phyloP scores from a whole-genome alignment of 2,888 invertebrate species.

The Volucella bombylans region DNA sequence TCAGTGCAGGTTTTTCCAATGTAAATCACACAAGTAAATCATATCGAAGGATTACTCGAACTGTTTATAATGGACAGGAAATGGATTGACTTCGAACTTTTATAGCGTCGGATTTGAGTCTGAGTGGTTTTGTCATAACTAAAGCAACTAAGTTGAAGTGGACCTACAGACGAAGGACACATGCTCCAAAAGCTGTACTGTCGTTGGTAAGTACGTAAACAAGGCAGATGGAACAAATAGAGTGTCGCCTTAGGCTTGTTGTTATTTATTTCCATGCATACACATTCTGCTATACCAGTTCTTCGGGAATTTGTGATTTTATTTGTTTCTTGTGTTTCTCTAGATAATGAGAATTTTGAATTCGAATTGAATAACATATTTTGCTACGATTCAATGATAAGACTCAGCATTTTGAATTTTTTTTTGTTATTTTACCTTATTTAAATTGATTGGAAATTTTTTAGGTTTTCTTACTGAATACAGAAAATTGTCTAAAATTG shows the following conservation, averaged over 20 bases:
- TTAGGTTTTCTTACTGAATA: too few relatives aligned
- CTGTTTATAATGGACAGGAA: conserved; percentile 6
- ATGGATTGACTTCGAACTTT: conserved; percentile 29
- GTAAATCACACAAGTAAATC: conserved; percentile 14
- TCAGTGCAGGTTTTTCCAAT: background rate
- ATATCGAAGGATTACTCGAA: background rate
- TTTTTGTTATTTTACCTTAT: too few relatives aligned
- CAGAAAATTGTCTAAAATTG: too few relatives aligned
- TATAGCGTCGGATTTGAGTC: background rate
- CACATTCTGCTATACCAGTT: background rate
- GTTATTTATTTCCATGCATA: conserved; percentile 32
- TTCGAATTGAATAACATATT: too few relatives aligned
- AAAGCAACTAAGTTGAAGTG: conserved; percentile 19
- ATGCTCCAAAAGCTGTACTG: conserved; percentile 1
- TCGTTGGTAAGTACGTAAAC: conserved; percentile 15
- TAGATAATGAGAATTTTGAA: too few relatives aligned
- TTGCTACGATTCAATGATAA: too few relatives aligned
- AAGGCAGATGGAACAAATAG: background rate
- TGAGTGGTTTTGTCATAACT: conserved; percentile 34
- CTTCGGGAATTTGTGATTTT: too few relatives aligned
- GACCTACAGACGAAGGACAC: conserved; percentile 26
- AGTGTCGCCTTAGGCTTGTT: background rate
- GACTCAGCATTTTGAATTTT: too few relatives aligned
- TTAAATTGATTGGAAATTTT: too few relatives aligned
- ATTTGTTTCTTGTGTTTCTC: too few relatives aligned